Percentiles rank a stretch among this genome's conserved stretches.
Conservation (phyloP, 2,797 vertebrate genomes). For the Monodelphis domestica region DNA sequence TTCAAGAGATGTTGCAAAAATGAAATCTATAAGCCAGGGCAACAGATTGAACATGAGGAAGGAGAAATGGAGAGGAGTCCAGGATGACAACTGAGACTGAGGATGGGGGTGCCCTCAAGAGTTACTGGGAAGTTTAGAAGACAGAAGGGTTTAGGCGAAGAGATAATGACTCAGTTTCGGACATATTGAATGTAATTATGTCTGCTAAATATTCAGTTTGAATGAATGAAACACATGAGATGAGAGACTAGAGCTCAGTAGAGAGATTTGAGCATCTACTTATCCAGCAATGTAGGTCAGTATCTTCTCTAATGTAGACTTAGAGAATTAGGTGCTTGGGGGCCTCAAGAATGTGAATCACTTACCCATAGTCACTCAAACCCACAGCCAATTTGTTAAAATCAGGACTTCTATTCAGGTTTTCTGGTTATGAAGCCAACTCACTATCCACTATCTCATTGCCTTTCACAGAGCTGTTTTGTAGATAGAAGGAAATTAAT, state of each 20-base stretch:
- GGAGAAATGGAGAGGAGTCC: not conserved
- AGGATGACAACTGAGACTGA: not conserved
- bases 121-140: not conserved
- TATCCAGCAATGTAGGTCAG: not conserved
- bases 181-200: not conserved
- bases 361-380: constrained; percentile 39
- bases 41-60: not conserved
- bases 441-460: not conserved
- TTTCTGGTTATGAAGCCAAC: not conserved
- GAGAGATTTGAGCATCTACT: not conserved
- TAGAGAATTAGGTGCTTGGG: not conserved
- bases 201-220: not conserved
- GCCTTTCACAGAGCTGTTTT: not conserved
- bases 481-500: not conserved
- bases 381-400: not conserved
- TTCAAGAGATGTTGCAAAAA: not conserved
- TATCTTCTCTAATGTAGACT: not conserved
- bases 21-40: not conserved
- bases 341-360: not conserved
- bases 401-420: not conserved
- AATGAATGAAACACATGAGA: not conserved
- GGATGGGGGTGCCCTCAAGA: not conserved
- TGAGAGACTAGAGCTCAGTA: not conserved
- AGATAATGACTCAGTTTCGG: not conserved
- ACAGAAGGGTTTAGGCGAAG: not conserved